Conservation (phyloP, 2,797 vertebrate genomes). For the Sebastes elongatus region DNA sequence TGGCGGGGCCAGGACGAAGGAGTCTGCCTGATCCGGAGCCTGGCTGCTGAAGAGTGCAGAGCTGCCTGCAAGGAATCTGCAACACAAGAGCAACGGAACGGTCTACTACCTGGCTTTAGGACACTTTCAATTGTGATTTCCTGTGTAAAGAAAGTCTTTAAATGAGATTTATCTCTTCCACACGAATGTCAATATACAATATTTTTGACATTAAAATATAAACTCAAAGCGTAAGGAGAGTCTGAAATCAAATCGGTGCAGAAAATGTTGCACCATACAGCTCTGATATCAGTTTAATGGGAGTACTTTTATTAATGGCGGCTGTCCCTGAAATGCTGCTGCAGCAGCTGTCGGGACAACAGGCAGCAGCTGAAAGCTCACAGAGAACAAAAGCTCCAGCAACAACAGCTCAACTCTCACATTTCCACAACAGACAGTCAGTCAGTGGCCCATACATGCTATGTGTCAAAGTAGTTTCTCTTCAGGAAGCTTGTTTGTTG, state of each 20-base stretch:
- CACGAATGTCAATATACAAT: background rate
- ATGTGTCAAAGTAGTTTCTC: background rate
- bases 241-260: background rate
- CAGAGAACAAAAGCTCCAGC: background rate
- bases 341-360: conserved; percentile 49
- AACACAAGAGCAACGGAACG: conserved; percentile 76
- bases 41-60: conserved; percentile 71
- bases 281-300: background rate
- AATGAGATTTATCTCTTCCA: background rate
- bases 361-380: conserved; percentile 23
- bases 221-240: background rate
- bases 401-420: background rate
- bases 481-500: background rate
- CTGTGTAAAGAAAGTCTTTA: background rate
- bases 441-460: background rate
- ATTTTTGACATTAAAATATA: background rate
- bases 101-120: conserved; percentile 39
- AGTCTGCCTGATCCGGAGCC: conserved; percentile 55
- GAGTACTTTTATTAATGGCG: background rate
- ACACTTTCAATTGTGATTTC: background rate
- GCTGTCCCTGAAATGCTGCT: conserved; percentile 7
- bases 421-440: background rate
- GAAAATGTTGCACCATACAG: background rate
- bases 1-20: conserved; percentile 87
- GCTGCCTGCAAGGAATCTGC: conserved; percentile 88